Evolutionary conservation across 2,888 invertebrate species (phyloP).

Genomic region (Sclerodermus sp.): DNA sequence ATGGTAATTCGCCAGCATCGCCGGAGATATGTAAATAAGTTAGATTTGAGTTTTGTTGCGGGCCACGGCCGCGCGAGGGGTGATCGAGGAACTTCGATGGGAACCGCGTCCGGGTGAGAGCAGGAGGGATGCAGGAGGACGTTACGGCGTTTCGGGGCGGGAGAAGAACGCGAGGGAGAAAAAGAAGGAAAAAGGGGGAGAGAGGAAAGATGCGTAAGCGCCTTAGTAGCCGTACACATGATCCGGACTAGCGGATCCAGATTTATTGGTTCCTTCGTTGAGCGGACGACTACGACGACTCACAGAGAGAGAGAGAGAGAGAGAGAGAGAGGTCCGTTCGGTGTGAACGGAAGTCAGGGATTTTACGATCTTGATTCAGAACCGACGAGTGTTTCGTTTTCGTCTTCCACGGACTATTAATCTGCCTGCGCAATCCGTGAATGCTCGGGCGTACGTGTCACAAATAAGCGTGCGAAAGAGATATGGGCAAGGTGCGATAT

Average conservation of each 20-base stretch:
- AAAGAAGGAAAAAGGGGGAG: slow-evolving; percentile 15
- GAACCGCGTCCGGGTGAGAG: slow-evolving; percentile 38
- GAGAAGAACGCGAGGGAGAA: slow-evolving; percentile 8
- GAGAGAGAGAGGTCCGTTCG: slow-evolving; percentile 28
- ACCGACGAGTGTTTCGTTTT: slow-evolving; percentile 20
- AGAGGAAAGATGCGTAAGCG: slow-evolving; percentile 42
- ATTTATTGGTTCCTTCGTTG: slow-evolving; percentile 47
- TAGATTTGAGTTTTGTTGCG: slow-evolving; percentile 56
- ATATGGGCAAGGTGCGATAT: no score
- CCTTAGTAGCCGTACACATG: slow-evolving; percentile 53
- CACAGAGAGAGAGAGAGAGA: no score
- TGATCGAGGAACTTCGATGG: slow-evolving; percentile 47
- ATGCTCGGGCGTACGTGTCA: slow-evolving; percentile 10
- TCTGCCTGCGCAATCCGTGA: slow-evolving; percentile 25
- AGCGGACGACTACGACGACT: slow-evolving; percentile 20
- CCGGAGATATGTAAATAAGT: slow-evolving; percentile 56
- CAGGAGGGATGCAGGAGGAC: slow-evolving; percentile 14
- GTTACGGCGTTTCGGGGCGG: not conserved
- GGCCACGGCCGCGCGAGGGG: slow-evolving; percentile 24
- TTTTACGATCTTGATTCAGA: slow-evolving; percentile 44
- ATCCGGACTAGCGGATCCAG: slow-evolving; percentile 47
- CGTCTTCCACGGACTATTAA: slow-evolving; percentile 29
- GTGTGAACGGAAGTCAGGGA: slow-evolving; percentile 53
- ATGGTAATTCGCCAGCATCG: slow-evolving; percentile 54
- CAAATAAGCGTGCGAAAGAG: no score